Percentiles rank a stretch among this genome's conserved stretches.
These are phyloP conservation scores for Heliconius eleuchia DNA, from an alignment of 1,140 invertebrate species.

Conservation along the genomic window DNA sequence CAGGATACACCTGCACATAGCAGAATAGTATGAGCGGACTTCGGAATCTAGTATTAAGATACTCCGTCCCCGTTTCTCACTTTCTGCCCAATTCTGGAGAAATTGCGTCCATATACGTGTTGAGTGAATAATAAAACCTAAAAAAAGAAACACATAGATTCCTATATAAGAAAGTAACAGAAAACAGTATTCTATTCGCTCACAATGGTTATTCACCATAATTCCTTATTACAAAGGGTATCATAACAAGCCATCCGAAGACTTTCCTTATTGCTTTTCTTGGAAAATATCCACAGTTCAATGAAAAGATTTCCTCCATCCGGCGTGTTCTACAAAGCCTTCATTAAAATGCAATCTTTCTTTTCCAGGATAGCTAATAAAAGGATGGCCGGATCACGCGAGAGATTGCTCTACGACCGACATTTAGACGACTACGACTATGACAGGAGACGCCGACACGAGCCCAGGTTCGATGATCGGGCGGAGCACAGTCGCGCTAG, in stretches of 20 bases:
- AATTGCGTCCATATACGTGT: too few species aligned
- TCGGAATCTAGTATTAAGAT: too few species aligned
- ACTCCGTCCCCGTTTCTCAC: too few species aligned
- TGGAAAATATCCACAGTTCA: constrained; percentile 31
- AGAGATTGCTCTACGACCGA: constrained; percentile 65
- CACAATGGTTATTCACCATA: background rate
- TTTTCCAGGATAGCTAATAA: constrained; percentile 61
- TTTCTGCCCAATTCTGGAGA: too few species aligned
- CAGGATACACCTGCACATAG: too few species aligned
- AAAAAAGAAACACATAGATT: too few species aligned
- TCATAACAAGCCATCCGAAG: background rate
- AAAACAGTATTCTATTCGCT: background rate
- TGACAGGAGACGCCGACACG: constrained; percentile 47
- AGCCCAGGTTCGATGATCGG: constrained; percentile 38
- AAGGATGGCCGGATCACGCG: constrained; percentile 73
- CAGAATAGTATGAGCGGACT: too few species aligned
- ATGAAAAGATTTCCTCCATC: constrained; percentile 42
- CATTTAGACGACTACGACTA: constrained; percentile 60
- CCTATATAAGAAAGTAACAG: background rate
- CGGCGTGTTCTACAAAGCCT: constrained; percentile 41
- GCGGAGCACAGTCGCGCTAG: constrained; percentile 36
- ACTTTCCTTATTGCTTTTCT: constrained; percentile 17
- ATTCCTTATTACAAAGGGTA: constrained; percentile 10
- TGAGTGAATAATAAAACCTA: too few species aligned
- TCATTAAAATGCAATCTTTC: constrained; percentile 63